Evolutionary conservation across 2,797 vertebrate genomes (phyloP).

Genomic region (Falco concolor): DNA sequence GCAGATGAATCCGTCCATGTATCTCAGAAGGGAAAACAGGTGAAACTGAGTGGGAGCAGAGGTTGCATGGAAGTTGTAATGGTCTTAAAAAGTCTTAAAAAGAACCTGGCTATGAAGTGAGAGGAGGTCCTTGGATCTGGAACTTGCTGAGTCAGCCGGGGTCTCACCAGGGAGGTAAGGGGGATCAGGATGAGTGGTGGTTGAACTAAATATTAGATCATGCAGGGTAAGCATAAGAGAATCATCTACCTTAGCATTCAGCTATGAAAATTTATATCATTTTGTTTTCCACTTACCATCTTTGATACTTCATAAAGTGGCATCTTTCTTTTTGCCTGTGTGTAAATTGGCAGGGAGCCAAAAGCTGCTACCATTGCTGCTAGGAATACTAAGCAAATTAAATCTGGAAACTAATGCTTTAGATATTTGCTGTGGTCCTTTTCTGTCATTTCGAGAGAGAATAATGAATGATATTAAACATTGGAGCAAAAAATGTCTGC

Average conservation of each 20-base stretch:
- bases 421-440: neutral
- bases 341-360: neutral
- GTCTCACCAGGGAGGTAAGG: neutral
- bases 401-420: neutral
- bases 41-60: neutral
- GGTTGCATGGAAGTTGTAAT: neutral
- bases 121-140: neutral
- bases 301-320: neutral
- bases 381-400: neutral
- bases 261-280: neutral
- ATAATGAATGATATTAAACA: neutral
- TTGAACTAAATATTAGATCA: neutral
- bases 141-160: neutral
- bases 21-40: neutral
- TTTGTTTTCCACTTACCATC: neutral
- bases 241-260: neutral
- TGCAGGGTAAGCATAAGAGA: neutral
- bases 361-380: neutral
- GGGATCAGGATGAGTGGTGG: neutral
- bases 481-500: neutral
- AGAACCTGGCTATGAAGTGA: neutral
- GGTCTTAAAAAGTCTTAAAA: neutral
- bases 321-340: neutral
- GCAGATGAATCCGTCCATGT: neutral
- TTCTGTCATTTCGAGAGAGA: neutral